Conservation (phyloP, 2,888 invertebrate genomes). For the Pristionchus exspectatus region DNA sequence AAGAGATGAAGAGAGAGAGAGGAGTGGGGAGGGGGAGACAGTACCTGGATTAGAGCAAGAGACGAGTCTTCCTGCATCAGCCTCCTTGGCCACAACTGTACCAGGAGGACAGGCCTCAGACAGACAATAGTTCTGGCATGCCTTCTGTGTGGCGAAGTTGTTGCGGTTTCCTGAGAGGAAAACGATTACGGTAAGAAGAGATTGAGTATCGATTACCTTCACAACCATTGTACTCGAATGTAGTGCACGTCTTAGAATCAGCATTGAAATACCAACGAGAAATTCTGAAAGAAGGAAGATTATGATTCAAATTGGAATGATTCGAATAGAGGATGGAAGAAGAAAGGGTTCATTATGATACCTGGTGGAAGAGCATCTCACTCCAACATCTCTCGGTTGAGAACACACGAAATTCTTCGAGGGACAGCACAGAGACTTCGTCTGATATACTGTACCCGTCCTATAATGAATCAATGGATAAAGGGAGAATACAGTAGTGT, state of each 20-base stretch:
- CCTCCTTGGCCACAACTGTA: conserved; percentile 77
- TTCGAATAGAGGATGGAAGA: neutral
- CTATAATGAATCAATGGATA: conserved; percentile 44
- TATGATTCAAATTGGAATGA: neutral
- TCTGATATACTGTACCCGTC: conserved; percentile 74
- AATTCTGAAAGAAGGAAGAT: conserved; percentile 65
- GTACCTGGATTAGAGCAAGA: conserved; percentile 74
- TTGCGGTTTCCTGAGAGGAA: conserved; percentile 73
- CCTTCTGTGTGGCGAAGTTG: conserved; percentile 77
- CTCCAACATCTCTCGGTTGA: conserved; percentile 76
- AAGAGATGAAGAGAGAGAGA: neutral
- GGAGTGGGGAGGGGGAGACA: neutral
- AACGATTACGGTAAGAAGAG: neutral
- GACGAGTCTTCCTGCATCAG: conserved; percentile 71
- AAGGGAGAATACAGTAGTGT: neutral
- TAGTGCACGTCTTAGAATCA: conserved; percentile 76
- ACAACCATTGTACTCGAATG: conserved; percentile 78
- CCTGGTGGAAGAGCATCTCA: conserved; percentile 65
- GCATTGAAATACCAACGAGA: conserved; percentile 78
- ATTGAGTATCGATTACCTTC: conserved; percentile 60
- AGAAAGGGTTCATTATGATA: neutral
- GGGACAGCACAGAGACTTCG: conserved; percentile 77
- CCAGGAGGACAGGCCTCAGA: conserved; percentile 77
- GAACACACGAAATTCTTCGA: conserved; percentile 78
- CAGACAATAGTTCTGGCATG: conserved; percentile 78